Evolutionary conservation across 30 jellyfish, hydroid and myxozoan species (phyloP), one percentile per base, ranked within the genome.

Genomic region (Haliclystus octoradiatus): DNA sequence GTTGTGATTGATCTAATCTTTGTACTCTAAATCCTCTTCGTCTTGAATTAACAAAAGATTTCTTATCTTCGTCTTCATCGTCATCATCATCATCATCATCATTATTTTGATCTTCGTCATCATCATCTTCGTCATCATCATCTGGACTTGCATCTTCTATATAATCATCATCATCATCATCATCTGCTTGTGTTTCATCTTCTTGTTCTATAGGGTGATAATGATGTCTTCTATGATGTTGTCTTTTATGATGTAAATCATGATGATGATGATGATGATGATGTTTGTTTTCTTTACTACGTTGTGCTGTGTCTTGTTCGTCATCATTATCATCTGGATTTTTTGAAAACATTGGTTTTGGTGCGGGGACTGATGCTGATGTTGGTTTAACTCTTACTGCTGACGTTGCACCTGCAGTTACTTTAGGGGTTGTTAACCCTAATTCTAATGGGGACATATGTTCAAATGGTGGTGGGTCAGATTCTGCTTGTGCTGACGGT

Each of bases 61-160:
- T 40, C 27, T 73, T 49, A 51, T 72, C 93, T 1, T 75, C 81
- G 22, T 80, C 93, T 35, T 52, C 28, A 26, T 68, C 77, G 2
- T 49, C 77, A 29, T 57, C 35, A 50, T 73, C 80, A 1, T 26
- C 68, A 15, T 50, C 47, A 3, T 65, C 80, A 28, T 62, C 77
- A n/a, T n/a, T n/a, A 7, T 68, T 78, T 5, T 70, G 75, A 12
- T 64, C 82, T 32, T 79, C 84, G 3, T 70, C 93, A n/a, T 71
- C 73, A 26, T 80, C 81, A 22, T 67, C 50, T 13, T 67, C 31
- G 65, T 80, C 62, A 53, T 72, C 80, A 40, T 77, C 80, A 70
- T 77, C 27, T 63, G 83, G 32, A 63, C 27, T 23, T 80, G 84
- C 46, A 13, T 70, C 93, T 22, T 61, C 93, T 30, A 72, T 63